Evolutionary conservation across 35 echinoderm and acorn worm species (phyloP).

Genomic region (Diadema setosum): DNA sequence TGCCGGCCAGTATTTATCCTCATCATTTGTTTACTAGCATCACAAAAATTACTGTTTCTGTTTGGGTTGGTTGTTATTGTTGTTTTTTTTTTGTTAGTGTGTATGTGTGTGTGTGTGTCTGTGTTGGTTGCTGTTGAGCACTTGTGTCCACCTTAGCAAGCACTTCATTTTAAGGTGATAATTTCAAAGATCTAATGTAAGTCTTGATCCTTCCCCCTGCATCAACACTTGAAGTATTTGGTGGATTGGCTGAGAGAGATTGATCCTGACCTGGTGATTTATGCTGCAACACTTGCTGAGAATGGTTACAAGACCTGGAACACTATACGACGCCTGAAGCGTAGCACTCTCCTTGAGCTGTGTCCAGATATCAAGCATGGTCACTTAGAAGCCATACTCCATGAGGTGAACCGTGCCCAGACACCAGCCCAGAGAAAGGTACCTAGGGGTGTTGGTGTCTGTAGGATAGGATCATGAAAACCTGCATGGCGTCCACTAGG

Average conservation of each 20-base stretch:
- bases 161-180: no score
- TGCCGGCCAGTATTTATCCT: no score
- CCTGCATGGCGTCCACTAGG: no score
- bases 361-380: slow-evolving; percentile 87
- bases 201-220: neutral
- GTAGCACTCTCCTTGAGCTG: slow-evolving; percentile 53
- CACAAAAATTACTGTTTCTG: no score
- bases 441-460: neutral
- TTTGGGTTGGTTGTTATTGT: no score
- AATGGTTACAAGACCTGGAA: slow-evolving; percentile 81
- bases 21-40: no score
- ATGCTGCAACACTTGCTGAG: slow-evolving; percentile 64
- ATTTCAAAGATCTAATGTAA: neutral
- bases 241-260: slow-evolving; percentile 72
- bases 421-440: slow-evolving; percentile 57
- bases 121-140: no score
- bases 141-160: no score
- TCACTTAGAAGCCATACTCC: slow-evolving; percentile 63
- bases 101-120: no score
- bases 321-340: slow-evolving; percentile 57
- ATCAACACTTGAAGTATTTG: slow-evolving; percentile 4
- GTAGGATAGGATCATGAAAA: no score
- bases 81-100: no score
- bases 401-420: slow-evolving; percentile 75
- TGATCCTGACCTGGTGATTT: slow-evolving; percentile 70